Evolutionary conservation across 2,113 vertebrate species (phyloP), one percentile per base, ranked within the genome.

Genomic region (Corythornis cristatus): DNA sequence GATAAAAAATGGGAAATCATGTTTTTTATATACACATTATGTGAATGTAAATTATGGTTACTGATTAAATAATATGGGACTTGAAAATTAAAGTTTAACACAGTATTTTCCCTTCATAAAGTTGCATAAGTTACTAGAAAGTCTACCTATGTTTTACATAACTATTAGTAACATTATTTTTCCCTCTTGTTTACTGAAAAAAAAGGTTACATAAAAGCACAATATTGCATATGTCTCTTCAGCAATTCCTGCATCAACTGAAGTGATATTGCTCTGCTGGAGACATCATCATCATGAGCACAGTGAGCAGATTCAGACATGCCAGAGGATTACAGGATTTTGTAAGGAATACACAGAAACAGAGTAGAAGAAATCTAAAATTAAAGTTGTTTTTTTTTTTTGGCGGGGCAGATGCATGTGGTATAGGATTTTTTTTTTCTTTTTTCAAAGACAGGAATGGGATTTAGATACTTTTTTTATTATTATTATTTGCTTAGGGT

Each of bases 51-150:
- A 96, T 94, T 68, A 92, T 89, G 77, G 78, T 82, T 92, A 73
- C 87, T 93, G 92, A 96, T 96, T 96, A 94, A 94, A 92, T 97
- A 96, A 92, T 85, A 86, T 53, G 64, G 95, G 68, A 56, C 61
- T 90, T 94, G 88, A 94, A 95, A 94, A 92, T 96, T 92, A 92
- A 96, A 83, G 58, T 64, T 54, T 79, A 89, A 74, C 66, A 89
- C n/a, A 87, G 90, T 88, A 54, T 31, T 93, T 94, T 12, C 42
- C 33, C 50, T 94, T 87, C 75, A 79, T 61, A 77, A 92, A 90
- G 54, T 76, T 88, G 54, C 40, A 7, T 65, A 86, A 90, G 54
- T 75, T 90, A 45, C 64, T 89, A 65, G 64, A 88, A 75, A 93
- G 58, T 73, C 57, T 88, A 29, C 35, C 61, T 79, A 13, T 42